A percentile compares a stretch with the other conserved stretches of the same genome.
phyloP scores from a whole-genome alignment of 2,113 vertebrate genomes.

The Chionis minor region DNA sequence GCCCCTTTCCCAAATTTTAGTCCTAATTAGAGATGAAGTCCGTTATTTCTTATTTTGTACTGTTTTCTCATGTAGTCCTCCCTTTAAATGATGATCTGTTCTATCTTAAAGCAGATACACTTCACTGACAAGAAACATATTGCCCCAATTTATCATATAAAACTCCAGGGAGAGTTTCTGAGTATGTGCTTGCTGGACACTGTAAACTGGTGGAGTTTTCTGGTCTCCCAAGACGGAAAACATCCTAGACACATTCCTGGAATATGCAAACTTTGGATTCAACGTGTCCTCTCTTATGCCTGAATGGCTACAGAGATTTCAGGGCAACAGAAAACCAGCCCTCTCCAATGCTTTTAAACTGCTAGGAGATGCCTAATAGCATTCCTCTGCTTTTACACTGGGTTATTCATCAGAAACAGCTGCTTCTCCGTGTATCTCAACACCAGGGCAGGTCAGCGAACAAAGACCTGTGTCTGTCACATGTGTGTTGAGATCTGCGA shows the following conservation, averaged over 20 bases:
- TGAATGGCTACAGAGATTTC: background rate
- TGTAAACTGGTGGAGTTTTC: background rate
- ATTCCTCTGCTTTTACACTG: background rate
- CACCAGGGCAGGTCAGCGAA: background rate
- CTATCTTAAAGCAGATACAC: background rate
- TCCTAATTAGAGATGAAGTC: background rate
- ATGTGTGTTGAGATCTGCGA: fast-evolving
- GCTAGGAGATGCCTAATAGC: background rate
- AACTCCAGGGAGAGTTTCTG: background rate
- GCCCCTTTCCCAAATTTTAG: background rate
- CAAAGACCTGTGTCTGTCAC: background rate
- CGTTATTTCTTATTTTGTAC: background rate
- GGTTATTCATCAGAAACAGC: background rate
- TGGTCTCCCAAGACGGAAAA: background rate
- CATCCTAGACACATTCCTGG: slow-evolving; percentile 24
- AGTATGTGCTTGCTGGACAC: background rate
- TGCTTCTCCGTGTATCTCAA: background rate
- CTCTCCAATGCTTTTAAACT: background rate
- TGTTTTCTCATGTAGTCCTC: background rate
- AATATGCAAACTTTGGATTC: background rate
- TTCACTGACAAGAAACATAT: background rate
- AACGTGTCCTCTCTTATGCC: background rate
- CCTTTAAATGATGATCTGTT: background rate
- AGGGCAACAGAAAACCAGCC: background rate
- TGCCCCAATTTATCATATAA: background rate